These are phyloP conservation scores for Leuciscus idus DNA, from an alignment of 2,113 vertebrate species.

Conservation along the genomic window DNA sequence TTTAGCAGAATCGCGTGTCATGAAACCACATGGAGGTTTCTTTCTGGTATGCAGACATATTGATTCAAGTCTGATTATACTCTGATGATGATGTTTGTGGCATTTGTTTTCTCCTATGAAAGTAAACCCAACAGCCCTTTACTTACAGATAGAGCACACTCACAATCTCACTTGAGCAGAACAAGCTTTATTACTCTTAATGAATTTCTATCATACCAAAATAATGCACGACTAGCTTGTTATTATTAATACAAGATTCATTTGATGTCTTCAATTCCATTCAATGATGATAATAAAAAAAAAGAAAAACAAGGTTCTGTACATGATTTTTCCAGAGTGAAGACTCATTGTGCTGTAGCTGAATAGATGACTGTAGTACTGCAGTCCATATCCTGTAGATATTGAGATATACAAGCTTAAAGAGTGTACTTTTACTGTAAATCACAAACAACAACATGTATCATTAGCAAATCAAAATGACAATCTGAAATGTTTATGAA, in stretches of 20 bases:
- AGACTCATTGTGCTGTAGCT: background rate
- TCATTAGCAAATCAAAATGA: background rate
- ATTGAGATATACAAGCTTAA: background rate
- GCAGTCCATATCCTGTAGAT: conserved; percentile 7
- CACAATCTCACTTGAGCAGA: background rate
- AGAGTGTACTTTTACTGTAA: background rate
- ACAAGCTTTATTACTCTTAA: background rate
- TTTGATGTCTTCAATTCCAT: background rate
- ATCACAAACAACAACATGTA: background rate
- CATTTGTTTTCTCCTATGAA: background rate
- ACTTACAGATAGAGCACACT: background rate
- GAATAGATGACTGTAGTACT: conserved; percentile 26
- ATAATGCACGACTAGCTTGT: background rate
- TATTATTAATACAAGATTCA: background rate
- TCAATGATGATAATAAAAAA: too few species aligned
- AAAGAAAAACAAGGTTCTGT: background rate
- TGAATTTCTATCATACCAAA: background rate
- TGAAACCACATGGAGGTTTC: conserved; percentile 12
- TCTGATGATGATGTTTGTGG: too few species aligned
- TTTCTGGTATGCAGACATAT: background rate
- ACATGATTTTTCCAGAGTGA: background rate
- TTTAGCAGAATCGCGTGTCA: background rate
- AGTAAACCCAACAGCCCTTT: background rate
- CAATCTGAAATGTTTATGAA: background rate
- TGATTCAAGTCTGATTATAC: background rate